These are phyloP conservation scores for Gallinago paraguaiae DNA, from an alignment of 2,113 vertebrate genomes.

Conservation along the genomic window DNA sequence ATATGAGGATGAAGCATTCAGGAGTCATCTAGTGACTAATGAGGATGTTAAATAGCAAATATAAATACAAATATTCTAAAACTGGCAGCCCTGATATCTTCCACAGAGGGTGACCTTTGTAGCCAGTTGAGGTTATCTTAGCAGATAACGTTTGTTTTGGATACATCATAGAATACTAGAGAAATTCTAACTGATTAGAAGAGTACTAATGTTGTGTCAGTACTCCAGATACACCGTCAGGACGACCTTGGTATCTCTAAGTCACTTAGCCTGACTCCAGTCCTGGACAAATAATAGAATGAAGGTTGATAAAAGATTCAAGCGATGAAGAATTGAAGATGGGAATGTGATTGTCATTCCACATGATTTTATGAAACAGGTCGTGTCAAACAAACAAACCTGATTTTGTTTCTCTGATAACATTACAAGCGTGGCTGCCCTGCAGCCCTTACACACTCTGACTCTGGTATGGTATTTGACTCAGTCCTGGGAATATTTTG, in stretches of 20 bases:
- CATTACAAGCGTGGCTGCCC: not conserved
- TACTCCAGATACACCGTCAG: not conserved
- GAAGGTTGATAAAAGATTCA: not conserved
- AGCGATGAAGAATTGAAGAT: not conserved
- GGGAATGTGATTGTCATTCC: not conserved
- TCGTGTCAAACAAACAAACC: not conserved
- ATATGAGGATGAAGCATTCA: not conserved
- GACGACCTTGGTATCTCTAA: not conserved
- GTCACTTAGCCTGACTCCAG: not conserved
- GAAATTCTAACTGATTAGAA: not conserved
- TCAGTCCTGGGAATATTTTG: slow-evolving; percentile 9
- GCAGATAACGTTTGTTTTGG: not conserved
- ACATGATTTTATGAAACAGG: not conserved
- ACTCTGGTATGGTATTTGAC: not conserved
- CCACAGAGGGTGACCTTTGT: not conserved
- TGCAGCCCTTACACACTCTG: not conserved
- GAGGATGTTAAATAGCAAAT: not conserved
- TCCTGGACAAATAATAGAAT: not conserved
- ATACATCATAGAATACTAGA: not conserved
- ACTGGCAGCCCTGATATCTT: not conserved
- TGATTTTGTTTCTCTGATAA: not conserved
- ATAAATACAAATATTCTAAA: not conserved
- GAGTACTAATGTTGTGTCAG: not conserved
- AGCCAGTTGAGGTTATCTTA: not conserved
- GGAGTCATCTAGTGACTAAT: not conserved